These are phyloP conservation scores for Nylanderia fulva DNA, from an alignment of 1,140 invertebrate species.

Conservation along the genomic window DNA sequence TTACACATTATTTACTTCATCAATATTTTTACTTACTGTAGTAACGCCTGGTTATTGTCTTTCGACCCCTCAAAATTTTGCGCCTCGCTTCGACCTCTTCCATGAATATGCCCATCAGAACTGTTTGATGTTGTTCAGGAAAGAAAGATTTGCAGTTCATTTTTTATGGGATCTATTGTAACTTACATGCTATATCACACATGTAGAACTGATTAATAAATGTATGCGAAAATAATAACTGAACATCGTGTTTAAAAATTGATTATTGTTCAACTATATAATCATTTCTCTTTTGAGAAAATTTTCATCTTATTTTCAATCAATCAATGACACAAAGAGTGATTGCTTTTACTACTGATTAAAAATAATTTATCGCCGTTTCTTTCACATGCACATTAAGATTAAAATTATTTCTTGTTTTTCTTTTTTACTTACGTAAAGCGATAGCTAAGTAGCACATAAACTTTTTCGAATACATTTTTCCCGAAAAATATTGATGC, in stretches of 20 bases:
- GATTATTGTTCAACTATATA: slow-evolving; percentile 20
- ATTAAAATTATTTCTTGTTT: neutral
- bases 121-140: slow-evolving; percentile 82
- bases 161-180: neutral
- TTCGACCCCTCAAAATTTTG: slow-evolving; percentile 90
- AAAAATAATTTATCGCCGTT: neutral
- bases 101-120: slow-evolving; percentile 88
- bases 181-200: neutral
- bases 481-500: neutral
- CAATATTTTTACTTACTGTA: slow-evolving; percentile 89
- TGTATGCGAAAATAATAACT: neutral
- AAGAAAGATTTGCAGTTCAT: slow-evolving; percentile 16
- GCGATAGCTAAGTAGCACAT: slow-evolving; percentile 79
- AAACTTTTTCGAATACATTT: slow-evolving; percentile 77
- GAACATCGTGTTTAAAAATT: neutral
- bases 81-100: slow-evolving; percentile 90
- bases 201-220: neutral
- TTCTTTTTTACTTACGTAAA: slow-evolving; percentile 79
- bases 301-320: neutral
- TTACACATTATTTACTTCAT: neutral
- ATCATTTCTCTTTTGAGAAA: neutral
- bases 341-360: neutral
- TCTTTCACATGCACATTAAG: neutral
- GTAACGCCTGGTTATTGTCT: slow-evolving; percentile 90
- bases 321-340: neutral